These are phyloP conservation scores for Pachyuromys duprasi DNA, from an alignment of 2,797 vertebrate species.

Conservation along the genomic window DNA sequence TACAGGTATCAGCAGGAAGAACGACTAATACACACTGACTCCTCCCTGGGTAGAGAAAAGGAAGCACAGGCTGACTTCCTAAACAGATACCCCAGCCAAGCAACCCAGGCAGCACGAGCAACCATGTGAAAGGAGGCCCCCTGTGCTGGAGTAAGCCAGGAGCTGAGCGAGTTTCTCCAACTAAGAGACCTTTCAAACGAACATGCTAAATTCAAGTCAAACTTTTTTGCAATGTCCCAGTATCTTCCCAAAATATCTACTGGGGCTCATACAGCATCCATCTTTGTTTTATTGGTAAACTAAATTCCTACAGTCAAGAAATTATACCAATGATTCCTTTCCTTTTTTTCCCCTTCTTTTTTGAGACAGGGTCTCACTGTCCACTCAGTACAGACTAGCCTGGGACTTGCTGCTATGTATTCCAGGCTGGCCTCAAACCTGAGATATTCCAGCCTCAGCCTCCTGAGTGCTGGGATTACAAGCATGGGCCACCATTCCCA, in stretches of 20 bases:
- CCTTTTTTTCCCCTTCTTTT: background rate
- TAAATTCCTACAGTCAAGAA: conserved; percentile 71
- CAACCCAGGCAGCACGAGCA: background rate
- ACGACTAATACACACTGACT: background rate
- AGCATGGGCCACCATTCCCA: background rate
- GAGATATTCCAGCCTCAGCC: background rate
- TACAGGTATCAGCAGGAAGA: conserved; percentile 39
- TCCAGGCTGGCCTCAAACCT: background rate
- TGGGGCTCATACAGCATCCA: background rate
- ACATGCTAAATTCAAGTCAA: conserved; percentile 50
- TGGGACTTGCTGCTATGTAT: background rate
- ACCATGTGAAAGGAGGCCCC: conserved; percentile 27
- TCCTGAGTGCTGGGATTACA: background rate
- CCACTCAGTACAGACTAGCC: background rate
- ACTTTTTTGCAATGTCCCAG: conserved; percentile 29
- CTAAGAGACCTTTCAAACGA: conserved; percentile 19
- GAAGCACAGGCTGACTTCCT: conserved; percentile 7
- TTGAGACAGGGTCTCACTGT: background rate
- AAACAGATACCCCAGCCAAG: background rate
- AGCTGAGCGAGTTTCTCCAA: conserved; percentile 16
- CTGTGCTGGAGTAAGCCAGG: background rate
- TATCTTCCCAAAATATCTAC: conserved; percentile 43
- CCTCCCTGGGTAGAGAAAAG: background rate
- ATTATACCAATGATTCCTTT: conserved; percentile 28
- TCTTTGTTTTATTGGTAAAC: conserved; percentile 37